Evolutionary conservation across 2,797 vertebrate species (phyloP), one percentile per base, ranked within the genome.

Genomic region (Enteromius unitaeniatus): DNA sequence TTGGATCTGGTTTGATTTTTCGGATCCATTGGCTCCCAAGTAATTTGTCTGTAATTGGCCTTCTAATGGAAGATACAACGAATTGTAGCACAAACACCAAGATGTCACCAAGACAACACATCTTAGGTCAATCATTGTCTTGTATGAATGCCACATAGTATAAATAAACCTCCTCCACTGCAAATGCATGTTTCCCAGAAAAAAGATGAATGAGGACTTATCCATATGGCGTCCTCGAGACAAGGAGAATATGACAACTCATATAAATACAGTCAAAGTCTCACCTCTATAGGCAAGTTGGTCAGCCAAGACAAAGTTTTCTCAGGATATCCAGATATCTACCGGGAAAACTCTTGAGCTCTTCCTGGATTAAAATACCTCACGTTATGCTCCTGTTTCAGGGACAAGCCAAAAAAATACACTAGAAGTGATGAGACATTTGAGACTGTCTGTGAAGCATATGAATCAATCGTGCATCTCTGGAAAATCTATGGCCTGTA

Each of bases 221-320:
- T 65, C 31, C 47, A 78, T 72, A 21, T 53, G 45, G 40, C 28
- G 17, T 40, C 60, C 62, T 65, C 34, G 1, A 83, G 69, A 79
- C 34, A 37, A 62, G 65, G 26, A 31, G 47, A 60, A 76, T 64
- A 78, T n/a, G 6, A 21, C 62, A 80, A 58, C 78, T 67, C n/a
- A 7, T 14, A 60, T 34, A 40, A 75, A 74, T 53, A 53, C 58
- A 68, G 74, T 23, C 23, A 28, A 21, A 45, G 69, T 26, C 21
- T 80, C 5, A 34, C 26, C 60, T 79, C 64, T 49, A 65, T 19
- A 5, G 26, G 42, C 37, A 34, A 15, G 1, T 21, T 78, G 58
- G 67, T 45, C 17, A 58, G 74, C 84, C 82, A 84, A 82, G 79
- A 67, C 79, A 82, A 86, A 73, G 28, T 70, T 79, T 64, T 40